A percentile compares a stretch with the other conserved stretches of the same genome.
These are phyloP conservation scores for Andrena marginata DNA, from an alignment of 2,888 invertebrate genomes.

Conservation along the genomic window DNA sequence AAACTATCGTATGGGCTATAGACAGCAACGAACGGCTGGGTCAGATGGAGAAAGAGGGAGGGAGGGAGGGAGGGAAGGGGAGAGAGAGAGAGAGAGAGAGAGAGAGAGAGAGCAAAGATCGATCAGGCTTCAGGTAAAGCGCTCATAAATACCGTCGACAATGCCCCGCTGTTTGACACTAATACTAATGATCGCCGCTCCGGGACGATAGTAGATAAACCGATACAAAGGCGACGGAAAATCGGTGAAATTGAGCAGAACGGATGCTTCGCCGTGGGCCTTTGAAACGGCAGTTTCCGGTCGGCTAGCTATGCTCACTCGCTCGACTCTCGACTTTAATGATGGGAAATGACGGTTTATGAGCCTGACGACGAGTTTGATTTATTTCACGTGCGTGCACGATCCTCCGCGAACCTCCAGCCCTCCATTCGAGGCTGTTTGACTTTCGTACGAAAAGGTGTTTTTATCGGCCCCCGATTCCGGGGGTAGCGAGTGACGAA, in stretches of 20 bases:
- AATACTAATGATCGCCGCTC: constrained; percentile 80
- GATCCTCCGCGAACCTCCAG: constrained; percentile 16
- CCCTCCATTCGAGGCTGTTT: constrained; percentile 10
- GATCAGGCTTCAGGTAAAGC: constrained; percentile 69
- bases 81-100: neutral
- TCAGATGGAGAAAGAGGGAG: neutral
- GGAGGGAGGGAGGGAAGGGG: neutral
- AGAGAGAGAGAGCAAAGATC: neutral
- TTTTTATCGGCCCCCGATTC: constrained; percentile 27
- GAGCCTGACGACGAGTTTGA: constrained; percentile 75
- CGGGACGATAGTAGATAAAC: constrained; percentile 78
- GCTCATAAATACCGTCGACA: constrained; percentile 77
- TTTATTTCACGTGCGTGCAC: constrained; percentile 67
- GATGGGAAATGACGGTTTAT: constrained; percentile 80
- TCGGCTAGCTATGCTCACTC: constrained; percentile 72
- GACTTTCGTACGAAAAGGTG: constrained; percentile 45
- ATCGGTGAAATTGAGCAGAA: constrained; percentile 84
- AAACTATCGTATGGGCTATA: constrained; percentile 15
- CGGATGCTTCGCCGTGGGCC: constrained; percentile 72
- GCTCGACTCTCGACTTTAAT: constrained; percentile 71
- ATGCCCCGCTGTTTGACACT: constrained; percentile 78
- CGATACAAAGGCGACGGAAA: constrained; percentile 80
- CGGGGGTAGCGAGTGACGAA: neutral
- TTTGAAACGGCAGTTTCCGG: constrained; percentile 79
- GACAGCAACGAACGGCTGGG: neutral